Conservation (phyloP, 2,113 vertebrate species). For the Pantherophis guttatus region DNA sequence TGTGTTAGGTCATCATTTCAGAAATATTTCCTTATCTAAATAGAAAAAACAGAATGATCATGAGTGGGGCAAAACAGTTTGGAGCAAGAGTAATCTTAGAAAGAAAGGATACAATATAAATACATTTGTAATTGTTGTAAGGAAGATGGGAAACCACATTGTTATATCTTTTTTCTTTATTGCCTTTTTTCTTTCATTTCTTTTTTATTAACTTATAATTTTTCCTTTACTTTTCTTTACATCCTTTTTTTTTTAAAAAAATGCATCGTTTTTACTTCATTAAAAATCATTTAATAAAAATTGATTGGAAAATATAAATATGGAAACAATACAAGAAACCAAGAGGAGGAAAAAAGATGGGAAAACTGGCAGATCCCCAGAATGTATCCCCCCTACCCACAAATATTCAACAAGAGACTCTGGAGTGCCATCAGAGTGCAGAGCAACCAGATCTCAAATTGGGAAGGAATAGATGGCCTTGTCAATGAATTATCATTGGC, state of each 20-base stretch:
- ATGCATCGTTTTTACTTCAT: background rate
- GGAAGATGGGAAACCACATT: background rate
- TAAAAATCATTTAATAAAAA: background rate
- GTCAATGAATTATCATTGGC: background rate
- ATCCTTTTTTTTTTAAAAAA: too few relatives aligned
- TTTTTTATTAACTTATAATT: background rate
- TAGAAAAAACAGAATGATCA: background rate
- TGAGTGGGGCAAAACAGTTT: background rate
- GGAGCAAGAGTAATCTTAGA: background rate
- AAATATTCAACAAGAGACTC: background rate
- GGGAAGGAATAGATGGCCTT: background rate
- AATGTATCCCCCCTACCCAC: background rate
- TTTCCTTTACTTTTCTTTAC: background rate
- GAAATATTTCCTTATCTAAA: background rate
- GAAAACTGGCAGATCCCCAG: background rate
- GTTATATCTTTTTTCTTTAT: background rate
- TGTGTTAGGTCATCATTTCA: background rate
- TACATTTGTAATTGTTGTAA: background rate
- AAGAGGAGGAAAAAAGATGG: background rate
- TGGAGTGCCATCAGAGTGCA: background rate
- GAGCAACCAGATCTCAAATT: background rate
- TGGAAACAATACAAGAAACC: background rate
- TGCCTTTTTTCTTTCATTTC: background rate
- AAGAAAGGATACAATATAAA: background rate
- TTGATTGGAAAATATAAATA: background rate